Evolutionary conservation across 2,888 invertebrate species (phyloP), one percentile per base, ranked within the genome.

Genomic region (Eupithecia inturbata): DNA sequence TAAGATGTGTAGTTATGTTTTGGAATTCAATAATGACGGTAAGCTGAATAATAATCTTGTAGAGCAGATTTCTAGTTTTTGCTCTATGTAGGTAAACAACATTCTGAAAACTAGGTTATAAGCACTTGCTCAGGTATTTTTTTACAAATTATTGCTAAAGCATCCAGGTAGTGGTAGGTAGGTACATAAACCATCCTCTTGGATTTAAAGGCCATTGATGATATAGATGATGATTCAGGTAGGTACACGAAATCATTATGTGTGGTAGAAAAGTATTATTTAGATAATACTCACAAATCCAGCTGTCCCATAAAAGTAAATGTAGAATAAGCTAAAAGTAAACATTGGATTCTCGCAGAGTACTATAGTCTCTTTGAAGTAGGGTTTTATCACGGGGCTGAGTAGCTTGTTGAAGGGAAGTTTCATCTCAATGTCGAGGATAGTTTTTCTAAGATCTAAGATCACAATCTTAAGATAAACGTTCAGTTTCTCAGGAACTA

Each of bases 261-360:
- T 41, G 41, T n/a, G 16, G 16, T 41, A 4, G n/a, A 0, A 45
- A 45, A 45, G 45, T 19, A 6, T 45, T 45, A 45, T 4, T 1
- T 45, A 45, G 19, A 45, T 19, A 45, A 5, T 10, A 80, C 89
- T 88, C 85, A 92, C 92, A 78, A 92, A 85, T 57, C 92, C 92
- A 74, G 91, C 81, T 28, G 81, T 77, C 68, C 87, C 89, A 79
- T 88, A 92, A 16, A 89, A 79, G 73, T 88, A 90, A 10, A 88
- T 90, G 73, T 92, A 92, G 22, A 84, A 81, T 60, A 87, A 72
- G 75, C 90, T 88, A 49, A 87, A 78, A 31, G 80, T 73, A 83
- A 92, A 92, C 22, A 84, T 82, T 1, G 88, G 82, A 70, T 89
- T 86, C 68, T 87, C 83, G 74, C 92, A 92, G 77, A 92, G 87